Base-by-base conservation (phyloP, 2,888 invertebrate species). In the Octodonta nipae region DNA sequence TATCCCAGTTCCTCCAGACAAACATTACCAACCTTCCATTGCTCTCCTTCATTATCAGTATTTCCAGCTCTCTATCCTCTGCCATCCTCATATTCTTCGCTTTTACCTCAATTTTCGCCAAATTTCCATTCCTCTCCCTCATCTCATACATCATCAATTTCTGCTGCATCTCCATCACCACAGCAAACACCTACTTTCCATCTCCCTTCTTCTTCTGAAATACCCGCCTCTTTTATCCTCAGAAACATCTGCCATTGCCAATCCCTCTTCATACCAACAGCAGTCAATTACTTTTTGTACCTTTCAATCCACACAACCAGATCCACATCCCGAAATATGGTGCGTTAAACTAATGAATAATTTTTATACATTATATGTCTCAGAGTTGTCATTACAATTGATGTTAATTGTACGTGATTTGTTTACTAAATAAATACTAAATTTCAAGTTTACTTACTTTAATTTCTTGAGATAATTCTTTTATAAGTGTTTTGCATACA, bases 401-500 rank as follows among this genome's bases (percentile, higher is more conserved):
- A 7, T 20, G 7, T 20, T 6, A 20, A 7, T n/a, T 6, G 6
- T 20, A 20, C n/a, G 6, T 20, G 6, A n/a, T 20, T 20, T 20
- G n/a, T 20, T 20, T 20, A 7, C n/a, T 6, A 20, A n/a, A 7
- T 7, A 20, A 7, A 20, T n/a, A 20, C n/a, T 6, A 7, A 20
- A n/a, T 20, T 20, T 7, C 20, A 20, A 17, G 10, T 16, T 15
- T 20, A 29, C 34, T 26, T 33, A 36, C 33, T 22, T 31, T 29
- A 4, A 36, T 30, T 35, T 37, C 31, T 26, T 28, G 14, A 16
- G 15, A 29, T n/a, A 39, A 14, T 34, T 20, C 30, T 13, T 33
- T 7, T n/a, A 26, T 39, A 8, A 37, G 12, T 12, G 34, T 34
- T 14, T 13, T 10, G 28, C 34, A 37, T 15, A 39, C 36, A 16